phyloP scores from a whole-genome alignment of 2,888 invertebrate genomes.

The Eupithecia insigniata region DNA sequence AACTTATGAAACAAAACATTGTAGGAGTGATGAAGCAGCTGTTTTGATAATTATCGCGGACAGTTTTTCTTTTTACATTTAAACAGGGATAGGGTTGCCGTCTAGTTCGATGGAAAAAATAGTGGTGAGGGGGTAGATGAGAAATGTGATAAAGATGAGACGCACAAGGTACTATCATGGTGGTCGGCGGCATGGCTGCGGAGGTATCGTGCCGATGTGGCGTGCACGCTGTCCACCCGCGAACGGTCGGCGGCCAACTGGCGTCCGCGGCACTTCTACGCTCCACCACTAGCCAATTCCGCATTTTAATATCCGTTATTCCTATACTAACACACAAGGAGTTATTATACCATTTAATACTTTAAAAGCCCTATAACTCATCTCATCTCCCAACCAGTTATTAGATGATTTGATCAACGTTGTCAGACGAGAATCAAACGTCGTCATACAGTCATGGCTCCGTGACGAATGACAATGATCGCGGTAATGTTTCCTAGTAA shows the following conservation, averaged over 20 bases:
- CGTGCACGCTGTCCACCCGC: conserved; percentile 74
- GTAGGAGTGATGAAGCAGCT: conserved; percentile 46
- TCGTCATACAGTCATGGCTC: conserved; percentile 39
- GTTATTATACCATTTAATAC: conserved; percentile 52
- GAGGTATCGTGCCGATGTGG: conserved; percentile 61
- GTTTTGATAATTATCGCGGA: conserved; percentile 33
- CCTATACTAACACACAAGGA: conserved; percentile 60
- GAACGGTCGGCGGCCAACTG: conserved; percentile 80
- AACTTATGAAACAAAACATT: conserved; percentile 51
- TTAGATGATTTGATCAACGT: conserved; percentile 43
- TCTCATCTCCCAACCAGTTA: conserved; percentile 50
- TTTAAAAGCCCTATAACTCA: conserved; percentile 44
- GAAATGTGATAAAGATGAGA: conserved; percentile 50
- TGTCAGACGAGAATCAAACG: conserved; percentile 34
- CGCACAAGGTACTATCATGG: conserved; percentile 83
- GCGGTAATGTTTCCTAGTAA: conserved; percentile 23
- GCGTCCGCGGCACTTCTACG: conserved; percentile 65
- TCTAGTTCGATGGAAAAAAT: background rate
- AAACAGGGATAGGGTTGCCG: conserved; percentile 24
- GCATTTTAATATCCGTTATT: conserved; percentile 80
- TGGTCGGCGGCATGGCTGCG: conserved; percentile 81
- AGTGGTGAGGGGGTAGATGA: conserved; percentile 24
- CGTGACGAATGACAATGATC: conserved; percentile 25
- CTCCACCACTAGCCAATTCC: conserved; percentile 78
- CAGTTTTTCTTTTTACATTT: conserved; percentile 26